Evolutionary conservation across 2,888 invertebrate genomes (phyloP).

Genomic region (Biston betularia): DNA sequence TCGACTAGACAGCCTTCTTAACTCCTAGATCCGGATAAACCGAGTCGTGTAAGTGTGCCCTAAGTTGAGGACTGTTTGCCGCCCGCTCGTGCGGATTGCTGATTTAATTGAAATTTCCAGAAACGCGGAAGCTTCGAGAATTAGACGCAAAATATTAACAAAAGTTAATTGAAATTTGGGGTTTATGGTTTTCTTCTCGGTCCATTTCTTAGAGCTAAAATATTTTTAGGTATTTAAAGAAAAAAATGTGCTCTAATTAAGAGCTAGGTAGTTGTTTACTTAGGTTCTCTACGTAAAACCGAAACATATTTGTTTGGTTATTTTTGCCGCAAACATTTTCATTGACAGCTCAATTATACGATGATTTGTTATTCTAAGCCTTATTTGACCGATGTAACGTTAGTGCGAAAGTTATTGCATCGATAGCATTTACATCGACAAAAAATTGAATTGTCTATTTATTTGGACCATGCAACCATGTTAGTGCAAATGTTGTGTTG

Average conservation of each 20-base stretch:
- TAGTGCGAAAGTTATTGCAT: no score
- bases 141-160: conserved; percentile 17
- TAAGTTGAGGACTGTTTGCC: conserved; percentile 6
- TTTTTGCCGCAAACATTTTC: no score
- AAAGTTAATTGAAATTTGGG: conserved; percentile 17
- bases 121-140: conserved; percentile 8
- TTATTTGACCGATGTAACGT: no score
- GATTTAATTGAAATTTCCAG: conserved; percentile 11
- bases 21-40: conserved; percentile 1
- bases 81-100: conserved; percentile 5
- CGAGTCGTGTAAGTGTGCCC: conserved; percentile 6
- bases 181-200: background rate
- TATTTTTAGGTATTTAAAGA: background rate
- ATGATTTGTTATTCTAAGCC: no score
- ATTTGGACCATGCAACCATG: no score
- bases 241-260: background rate
- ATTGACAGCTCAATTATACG: no score
- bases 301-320: no score
- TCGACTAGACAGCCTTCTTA: background rate
- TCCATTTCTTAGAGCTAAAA: background rate
- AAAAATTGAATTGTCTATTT: no score
- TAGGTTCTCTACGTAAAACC: no score
- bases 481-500: no score
- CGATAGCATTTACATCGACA: no score
- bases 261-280: background rate